phyloP scores from a whole-genome alignment of 2,797 vertebrate genomes.

The Lepilemur septentrionalis region DNA sequence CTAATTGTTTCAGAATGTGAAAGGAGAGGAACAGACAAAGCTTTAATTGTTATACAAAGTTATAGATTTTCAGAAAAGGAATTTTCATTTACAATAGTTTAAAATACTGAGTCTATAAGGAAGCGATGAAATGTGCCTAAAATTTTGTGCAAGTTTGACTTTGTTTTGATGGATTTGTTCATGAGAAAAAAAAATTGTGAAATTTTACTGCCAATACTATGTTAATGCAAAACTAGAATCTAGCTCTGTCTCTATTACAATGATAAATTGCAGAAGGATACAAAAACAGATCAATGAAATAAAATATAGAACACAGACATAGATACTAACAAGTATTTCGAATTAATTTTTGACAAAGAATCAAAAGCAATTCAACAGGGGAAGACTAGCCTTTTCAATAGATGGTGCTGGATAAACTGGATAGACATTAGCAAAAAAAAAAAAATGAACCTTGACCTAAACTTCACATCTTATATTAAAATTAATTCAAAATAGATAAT shows the following conservation, averaged over 20 bases:
- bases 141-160: not conserved
- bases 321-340: not conserved
- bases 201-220: not conserved
- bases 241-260: not conserved
- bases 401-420: not conserved
- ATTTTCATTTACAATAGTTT: slow-evolving; percentile 18
- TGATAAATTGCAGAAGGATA: not conserved
- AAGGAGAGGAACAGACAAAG: not conserved
- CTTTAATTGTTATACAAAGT: not conserved
- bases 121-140: not conserved
- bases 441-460: not conserved
- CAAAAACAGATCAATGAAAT: not conserved
- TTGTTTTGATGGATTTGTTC: not conserved
- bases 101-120: not conserved
- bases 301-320: not conserved
- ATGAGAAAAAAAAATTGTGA: not conserved
- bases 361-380: not conserved
- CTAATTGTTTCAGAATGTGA: not conserved
- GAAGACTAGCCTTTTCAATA: not conserved
- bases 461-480: not conserved
- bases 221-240: slow-evolving; percentile 8
- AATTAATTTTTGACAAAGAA: slow-evolving; percentile 41
- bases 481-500: not conserved
- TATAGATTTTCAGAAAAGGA: not conserved
- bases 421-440: not conserved